A percentile compares a stretch with the other conserved stretches of the same genome.
These are phyloP conservation scores for Palaemon carinicauda DNA, from an alignment of 1,140 invertebrate genomes.

Conservation along the genomic window DNA sequence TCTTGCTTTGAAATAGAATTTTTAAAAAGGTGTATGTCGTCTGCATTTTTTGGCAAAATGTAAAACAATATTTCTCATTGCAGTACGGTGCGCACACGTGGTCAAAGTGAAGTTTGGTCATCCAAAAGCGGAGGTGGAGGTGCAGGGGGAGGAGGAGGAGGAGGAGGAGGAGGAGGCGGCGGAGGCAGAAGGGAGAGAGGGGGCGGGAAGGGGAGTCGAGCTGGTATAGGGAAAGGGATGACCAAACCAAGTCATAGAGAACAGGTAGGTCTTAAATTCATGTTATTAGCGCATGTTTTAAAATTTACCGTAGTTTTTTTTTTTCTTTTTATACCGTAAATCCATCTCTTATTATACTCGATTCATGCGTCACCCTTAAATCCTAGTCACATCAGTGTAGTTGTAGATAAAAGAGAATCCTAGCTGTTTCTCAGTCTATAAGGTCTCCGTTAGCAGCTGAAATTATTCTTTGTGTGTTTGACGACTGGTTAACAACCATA, in stretches of 20 bases:
- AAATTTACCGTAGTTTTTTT: not conserved
- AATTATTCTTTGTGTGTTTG: too few relatives aligned
- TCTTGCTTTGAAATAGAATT: too few relatives aligned
- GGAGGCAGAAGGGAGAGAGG: not conserved
- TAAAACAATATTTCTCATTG: not conserved
- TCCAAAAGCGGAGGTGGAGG: not conserved
- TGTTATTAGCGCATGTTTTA: not conserved
- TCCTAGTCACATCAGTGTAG: too few relatives aligned
- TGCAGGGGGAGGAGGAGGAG: not conserved
- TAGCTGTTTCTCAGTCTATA: too few relatives aligned
- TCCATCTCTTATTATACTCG: too few relatives aligned
- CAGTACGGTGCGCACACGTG: not conserved
- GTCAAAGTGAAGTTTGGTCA: not conserved
- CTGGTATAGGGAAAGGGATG: not conserved
- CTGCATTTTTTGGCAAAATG: too few relatives aligned
- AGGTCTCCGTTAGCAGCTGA: too few relatives aligned
- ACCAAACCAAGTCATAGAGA: not conserved
- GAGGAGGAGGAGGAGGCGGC: slow-evolving; percentile 4
- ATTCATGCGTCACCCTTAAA: too few relatives aligned
- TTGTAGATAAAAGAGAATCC: too few relatives aligned
- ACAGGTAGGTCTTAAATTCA: not conserved
- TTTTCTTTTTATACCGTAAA: too few relatives aligned
- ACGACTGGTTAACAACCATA: too few relatives aligned
- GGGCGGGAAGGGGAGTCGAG: not conserved
- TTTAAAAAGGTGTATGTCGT: too few relatives aligned